Percentiles rank a stretch among this genome's conserved stretches.
These are phyloP conservation scores for Melanitta fusca DNA, from an alignment of 2,797 vertebrate species.

Conservation along the genomic window DNA sequence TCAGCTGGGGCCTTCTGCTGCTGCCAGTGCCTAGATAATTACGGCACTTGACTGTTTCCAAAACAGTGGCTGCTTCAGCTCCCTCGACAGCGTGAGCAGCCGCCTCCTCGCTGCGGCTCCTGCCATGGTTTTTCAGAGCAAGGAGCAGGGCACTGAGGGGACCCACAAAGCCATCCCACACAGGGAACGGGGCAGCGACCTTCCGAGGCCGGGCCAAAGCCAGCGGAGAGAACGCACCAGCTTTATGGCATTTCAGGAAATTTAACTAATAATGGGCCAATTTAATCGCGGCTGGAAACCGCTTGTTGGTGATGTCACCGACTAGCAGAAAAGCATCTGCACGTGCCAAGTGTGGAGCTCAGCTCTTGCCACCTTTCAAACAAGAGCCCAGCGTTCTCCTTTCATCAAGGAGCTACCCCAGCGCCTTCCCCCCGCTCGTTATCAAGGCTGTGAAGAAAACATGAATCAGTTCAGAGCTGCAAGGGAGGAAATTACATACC, in stretches of 20 bases:
- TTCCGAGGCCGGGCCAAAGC: background rate
- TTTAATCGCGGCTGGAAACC: background rate
- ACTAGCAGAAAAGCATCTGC: background rate
- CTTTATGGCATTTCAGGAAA: background rate
- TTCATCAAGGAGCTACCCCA: background rate
- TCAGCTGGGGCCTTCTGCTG: background rate
- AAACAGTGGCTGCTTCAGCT: background rate
- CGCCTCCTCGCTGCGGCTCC: background rate
- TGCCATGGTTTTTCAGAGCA: background rate
- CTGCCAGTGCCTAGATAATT: background rate
- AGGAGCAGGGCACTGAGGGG: background rate
- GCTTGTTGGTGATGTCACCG: background rate
- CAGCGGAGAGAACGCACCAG: background rate
- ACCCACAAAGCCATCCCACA: background rate
- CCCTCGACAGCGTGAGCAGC: background rate
- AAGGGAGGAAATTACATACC: background rate
- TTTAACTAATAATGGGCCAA: background rate
- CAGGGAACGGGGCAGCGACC: background rate
- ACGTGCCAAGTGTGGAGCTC: background rate
- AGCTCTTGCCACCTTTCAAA: background rate
- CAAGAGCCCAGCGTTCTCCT: background rate
- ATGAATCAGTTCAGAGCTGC: too few species aligned
- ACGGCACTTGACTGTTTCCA: background rate
- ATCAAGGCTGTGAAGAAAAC: background rate
- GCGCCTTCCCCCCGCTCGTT: background rate